Base-by-base conservation (phyloP, 2,797 vertebrate species). In the Darevskia mixta region DNA sequence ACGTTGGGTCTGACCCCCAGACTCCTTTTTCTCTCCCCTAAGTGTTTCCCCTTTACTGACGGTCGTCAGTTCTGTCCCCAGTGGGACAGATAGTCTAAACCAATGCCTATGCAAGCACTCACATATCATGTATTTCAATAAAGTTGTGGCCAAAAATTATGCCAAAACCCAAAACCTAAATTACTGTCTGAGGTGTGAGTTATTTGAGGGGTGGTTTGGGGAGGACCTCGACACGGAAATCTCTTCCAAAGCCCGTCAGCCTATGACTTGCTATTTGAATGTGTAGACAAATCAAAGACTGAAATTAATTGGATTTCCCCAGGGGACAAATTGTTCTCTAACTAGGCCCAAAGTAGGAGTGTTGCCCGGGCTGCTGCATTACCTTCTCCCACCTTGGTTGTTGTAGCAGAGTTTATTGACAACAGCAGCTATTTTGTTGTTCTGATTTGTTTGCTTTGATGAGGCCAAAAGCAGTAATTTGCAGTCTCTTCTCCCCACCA, bases 391-490 rank as follows among this genome's bases (percentile, higher is more conserved):
- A 7, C 15, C 90, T 78, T 69, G 35, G 1, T 25, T 1, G 1
- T 49, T 85, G 29, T 2, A 91, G 29, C 41, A 45, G 79, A 0
- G 0, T 71, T 80, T 61, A 82, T 15, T 49, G 85, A 89, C 86
- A 75, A 7, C 43, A 45, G 45, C 0, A 4, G 1, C 32, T 32
- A 3, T 78, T 79, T 25, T 61, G 7, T 41, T 78, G 81, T 86
- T 58, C 77, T 90, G 66, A 20, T 64, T 64, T 64, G 61, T 23
- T 32, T 58, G 20, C 7, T 88, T 35, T 87, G 86, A 61, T 23
- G 38, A 92, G 73, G 75, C 49, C 32, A 85, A 93, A 90, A 69
- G 17, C 8, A 78, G 82, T 78, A n/a, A 78, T 80, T 85, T 90
- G 20, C 20, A 58, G 0, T 82, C 27, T 88, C 55, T 86, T 61